A percentile compares a stretch with the other conserved stretches of the same genome.
phyloP scores from a whole-genome alignment of 2,888 invertebrate genomes.

The Cordilura impudica region DNA sequence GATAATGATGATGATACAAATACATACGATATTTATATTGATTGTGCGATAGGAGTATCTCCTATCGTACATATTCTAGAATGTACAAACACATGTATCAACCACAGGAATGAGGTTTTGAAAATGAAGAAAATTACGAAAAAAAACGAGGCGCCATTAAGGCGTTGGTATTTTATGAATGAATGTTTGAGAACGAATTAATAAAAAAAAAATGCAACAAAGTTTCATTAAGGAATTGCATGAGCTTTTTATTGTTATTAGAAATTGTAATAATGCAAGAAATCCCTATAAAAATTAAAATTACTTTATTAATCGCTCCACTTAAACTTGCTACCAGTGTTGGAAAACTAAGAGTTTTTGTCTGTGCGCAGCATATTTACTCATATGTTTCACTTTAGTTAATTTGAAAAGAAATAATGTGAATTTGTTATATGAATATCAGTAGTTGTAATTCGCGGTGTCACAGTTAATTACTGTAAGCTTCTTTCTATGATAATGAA shows the following conservation, averaged over 20 bases:
- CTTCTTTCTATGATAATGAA: too few relatives aligned
- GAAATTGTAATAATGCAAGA: conserved; percentile 51
- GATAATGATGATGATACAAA: conserved; percentile 53
- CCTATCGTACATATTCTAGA: conserved; percentile 3
- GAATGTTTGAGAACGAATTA: conserved; percentile 31
- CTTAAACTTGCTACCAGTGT: conserved; percentile 50
- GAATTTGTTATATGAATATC: too few relatives aligned
- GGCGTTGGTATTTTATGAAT: conserved; percentile 62
- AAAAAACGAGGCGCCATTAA: conserved; percentile 60
- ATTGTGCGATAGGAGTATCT: conserved; percentile 32
- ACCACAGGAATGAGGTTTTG: background rate
- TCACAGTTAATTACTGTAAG: too few relatives aligned
- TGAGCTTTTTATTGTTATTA: conserved; percentile 48
- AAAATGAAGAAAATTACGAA: conserved; percentile 31
- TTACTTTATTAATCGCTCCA: conserved; percentile 61
- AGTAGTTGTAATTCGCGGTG: too few relatives aligned
- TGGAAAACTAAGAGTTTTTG: too few relatives aligned
- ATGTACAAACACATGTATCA: background rate
- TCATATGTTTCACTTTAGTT: too few relatives aligned
- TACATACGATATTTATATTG: conserved; percentile 53
- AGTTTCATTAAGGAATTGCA: conserved; percentile 60
- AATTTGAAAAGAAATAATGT: too few relatives aligned
- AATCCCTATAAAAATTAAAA: conserved; percentile 59
- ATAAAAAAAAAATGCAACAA: background rate
- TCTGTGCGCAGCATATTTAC: too few relatives aligned